Evolutionary conservation across 2,888 invertebrate species (phyloP).

Genomic region (Parochlus steinenii): DNA sequence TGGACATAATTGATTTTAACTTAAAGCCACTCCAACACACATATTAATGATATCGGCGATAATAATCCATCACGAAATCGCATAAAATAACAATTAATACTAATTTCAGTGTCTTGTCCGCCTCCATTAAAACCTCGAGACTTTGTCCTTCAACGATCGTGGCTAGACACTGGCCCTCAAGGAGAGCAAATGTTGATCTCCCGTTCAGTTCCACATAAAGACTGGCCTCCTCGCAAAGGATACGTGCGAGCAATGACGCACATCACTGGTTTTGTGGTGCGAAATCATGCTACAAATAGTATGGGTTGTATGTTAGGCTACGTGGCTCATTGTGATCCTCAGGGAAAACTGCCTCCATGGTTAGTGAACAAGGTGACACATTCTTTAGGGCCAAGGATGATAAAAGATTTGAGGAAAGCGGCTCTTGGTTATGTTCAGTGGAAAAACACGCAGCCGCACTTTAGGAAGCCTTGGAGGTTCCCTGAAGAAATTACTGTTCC

Average conservation of each 20-base stretch:
- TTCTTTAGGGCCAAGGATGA: conserved; percentile 37
- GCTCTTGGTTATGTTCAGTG: conserved; percentile 64
- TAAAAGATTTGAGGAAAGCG: conserved; percentile 64
- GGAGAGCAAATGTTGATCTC: conserved; percentile 72
- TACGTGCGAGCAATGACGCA: conserved; percentile 52
- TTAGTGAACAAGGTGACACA: conserved; percentile 76
- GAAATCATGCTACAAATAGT: conserved; percentile 32
- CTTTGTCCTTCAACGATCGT: conserved; percentile 81
- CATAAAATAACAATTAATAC: too few species aligned
- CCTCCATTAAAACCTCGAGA: conserved; percentile 78
- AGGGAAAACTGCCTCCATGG: conserved; percentile 77
- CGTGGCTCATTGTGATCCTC: conserved; percentile 78
- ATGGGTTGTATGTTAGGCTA: conserved; percentile 68
- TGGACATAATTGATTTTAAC: too few species aligned
- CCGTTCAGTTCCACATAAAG: conserved; percentile 78
- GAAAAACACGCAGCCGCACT: conserved; percentile 58
- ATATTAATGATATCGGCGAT: too few species aligned
- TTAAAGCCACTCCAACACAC: too few species aligned
- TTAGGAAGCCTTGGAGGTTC: conserved; percentile 73
- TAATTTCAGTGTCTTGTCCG: conserved; percentile 62
- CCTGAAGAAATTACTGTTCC: conserved; percentile 68
- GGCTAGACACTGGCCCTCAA: conserved; percentile 62
- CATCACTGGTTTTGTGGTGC: conserved; percentile 50
- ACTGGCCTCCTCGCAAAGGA: conserved; percentile 68
- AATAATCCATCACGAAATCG: too few species aligned